Percentiles rank a stretch among this genome's conserved stretches.
phyloP scores from a whole-genome alignment of 2,113 vertebrate genomes.

The Semicossyphus pulcher region DNA sequence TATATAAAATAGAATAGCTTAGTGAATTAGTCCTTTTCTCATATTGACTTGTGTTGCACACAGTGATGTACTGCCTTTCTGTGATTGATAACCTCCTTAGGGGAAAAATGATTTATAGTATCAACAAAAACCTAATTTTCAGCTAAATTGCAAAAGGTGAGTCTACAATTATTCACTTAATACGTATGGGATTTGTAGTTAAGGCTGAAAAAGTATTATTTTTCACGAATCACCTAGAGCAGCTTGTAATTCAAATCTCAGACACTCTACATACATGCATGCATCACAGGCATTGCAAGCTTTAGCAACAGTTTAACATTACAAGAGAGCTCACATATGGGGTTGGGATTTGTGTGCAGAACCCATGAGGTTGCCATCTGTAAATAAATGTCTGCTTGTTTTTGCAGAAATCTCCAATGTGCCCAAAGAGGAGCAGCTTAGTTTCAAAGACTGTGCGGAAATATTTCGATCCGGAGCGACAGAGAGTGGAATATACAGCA shows the following conservation, averaged over 20 bases:
- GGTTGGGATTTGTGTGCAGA: conserved; percentile 41
- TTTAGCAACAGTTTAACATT: conserved; percentile 23
- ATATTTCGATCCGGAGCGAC: conserved; percentile 82
- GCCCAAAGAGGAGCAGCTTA: conserved; percentile 66
- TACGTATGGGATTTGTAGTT: not conserved
- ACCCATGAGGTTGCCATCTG: conserved; percentile 29
- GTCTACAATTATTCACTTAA: conserved; percentile 13
- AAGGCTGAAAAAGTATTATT: not conserved
- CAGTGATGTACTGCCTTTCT: not conserved
- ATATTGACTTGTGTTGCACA: not conserved
- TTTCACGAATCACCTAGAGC: conserved; percentile 1
- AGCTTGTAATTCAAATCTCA: conserved; percentile 41
- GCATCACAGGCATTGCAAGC: not conserved
- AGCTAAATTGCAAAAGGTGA: not conserved
- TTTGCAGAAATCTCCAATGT: conserved; percentile 76
- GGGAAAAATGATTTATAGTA: not conserved
- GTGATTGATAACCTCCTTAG: not conserved
- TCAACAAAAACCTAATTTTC: not conserved
- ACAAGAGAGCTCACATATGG: conserved; percentile 41
- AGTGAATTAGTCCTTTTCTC: not conserved
- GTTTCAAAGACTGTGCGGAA: conserved; percentile 84
- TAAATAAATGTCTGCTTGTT: conserved; percentile 45
- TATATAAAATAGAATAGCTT: not conserved
- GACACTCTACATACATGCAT: not conserved
- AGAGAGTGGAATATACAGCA: conserved; percentile 82